Percentiles rank a stretch among this genome's conserved stretches.
These are phyloP conservation scores for Ectobius pallidus DNA, from an alignment of 2,888 invertebrate species.

Conservation along the genomic window DNA sequence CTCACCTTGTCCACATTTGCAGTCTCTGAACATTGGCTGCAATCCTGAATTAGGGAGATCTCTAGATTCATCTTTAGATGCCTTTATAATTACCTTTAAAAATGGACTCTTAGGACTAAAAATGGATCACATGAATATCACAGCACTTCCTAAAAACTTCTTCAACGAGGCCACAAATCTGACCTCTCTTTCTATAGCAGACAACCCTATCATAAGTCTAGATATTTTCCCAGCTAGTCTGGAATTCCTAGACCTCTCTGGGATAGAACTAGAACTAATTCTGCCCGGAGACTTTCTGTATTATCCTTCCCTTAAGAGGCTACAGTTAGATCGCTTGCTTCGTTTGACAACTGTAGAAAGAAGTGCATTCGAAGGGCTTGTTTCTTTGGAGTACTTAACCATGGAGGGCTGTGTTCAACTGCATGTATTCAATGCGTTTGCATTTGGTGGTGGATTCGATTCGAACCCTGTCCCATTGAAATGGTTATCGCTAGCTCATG, in stretches of 20 bases:
- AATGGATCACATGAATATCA: background rate
- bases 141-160: background rate
- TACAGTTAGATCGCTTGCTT: slow-evolving; percentile 14
- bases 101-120: background rate
- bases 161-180: background rate
- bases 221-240: slow-evolving; percentile 20
- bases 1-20: background rate
- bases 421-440: background rate
- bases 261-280: background rate
- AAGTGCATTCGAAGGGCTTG: slow-evolving; percentile 28
- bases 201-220: slow-evolving; percentile 17
- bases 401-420: slow-evolving; percentile 25
- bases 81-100: background rate
- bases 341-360: background rate
- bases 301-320: slow-evolving; percentile 11
- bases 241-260: slow-evolving; percentile 29
- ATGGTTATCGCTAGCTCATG: slow-evolving; percentile 17
- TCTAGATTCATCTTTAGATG: background rate
- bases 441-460: background rate
- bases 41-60: slow-evolving; percentile 14
- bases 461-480: background rate
- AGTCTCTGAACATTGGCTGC: slow-evolving; percentile 4
- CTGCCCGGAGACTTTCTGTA: slow-evolving; percentile 15
- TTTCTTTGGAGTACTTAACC: slow-evolving; percentile 10
- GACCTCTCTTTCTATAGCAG: slow-evolving; percentile 18